Evolutionary conservation across 2,797 vertebrate species (phyloP).

Genomic region (Pseudochaenichthys georgianus): DNA sequence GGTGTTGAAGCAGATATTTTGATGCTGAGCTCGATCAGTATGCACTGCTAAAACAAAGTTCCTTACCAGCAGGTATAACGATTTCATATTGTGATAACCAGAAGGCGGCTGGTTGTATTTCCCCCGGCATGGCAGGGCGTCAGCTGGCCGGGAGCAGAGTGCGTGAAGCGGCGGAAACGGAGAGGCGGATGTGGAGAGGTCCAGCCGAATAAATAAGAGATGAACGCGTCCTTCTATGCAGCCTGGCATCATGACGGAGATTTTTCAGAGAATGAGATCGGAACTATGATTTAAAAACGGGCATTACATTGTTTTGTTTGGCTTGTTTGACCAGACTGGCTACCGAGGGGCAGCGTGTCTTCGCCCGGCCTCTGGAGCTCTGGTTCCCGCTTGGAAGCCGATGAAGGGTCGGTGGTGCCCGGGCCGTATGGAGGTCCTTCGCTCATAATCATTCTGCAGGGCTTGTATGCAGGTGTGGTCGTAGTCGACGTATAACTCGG

Average conservation of each 20-base stretch:
- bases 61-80: accelerated
- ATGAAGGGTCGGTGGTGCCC: constrained; percentile 43
- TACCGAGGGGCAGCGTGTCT: constrained; percentile 27
- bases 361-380: constrained; percentile 27
- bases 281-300: background rate
- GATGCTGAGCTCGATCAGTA: constrained; percentile 24
- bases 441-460: constrained; percentile 36
- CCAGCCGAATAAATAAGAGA: constrained; percentile 66
- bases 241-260: constrained; percentile 19
- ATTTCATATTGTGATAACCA: accelerated
- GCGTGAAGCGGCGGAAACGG: constrained; percentile 46
- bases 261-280: accelerated
- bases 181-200: constrained; percentile 54
- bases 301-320: background rate
- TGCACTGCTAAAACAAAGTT: constrained; percentile 30
- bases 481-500: background rate
- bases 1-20: constrained; percentile 44
- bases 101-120: accelerated
- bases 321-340: background rate
- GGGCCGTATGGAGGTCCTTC: constrained; percentile 50
- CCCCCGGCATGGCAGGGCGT: background rate
- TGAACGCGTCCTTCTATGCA: constrained; percentile 39
- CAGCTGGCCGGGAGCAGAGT: constrained; percentile 9
- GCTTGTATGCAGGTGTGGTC: background rate
- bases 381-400: constrained; percentile 30